Percentiles rank a stretch among this genome's conserved stretches.
These are phyloP conservation scores for Micromesistius poutassou DNA, from an alignment of 2,797 vertebrate genomes.

Conservation along the genomic window DNA sequence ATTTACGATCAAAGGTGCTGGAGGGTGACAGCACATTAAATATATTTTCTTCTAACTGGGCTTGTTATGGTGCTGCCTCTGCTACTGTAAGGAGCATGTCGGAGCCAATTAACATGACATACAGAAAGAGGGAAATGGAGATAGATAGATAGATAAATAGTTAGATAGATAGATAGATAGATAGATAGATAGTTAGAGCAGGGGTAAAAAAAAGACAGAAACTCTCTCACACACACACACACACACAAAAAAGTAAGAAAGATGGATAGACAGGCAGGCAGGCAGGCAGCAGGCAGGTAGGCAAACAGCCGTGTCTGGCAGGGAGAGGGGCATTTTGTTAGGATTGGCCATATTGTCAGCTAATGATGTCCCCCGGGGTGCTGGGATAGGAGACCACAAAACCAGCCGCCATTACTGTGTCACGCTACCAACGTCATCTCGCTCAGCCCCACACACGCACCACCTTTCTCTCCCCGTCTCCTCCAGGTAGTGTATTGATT, in stretches of 20 bases:
- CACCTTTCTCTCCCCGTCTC: slow-evolving; percentile 39
- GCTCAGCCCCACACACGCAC: slow-evolving; percentile 15
- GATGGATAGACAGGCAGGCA: slow-evolving; percentile 49
- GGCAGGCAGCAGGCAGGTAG: slow-evolving; percentile 40
- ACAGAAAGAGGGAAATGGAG: neutral
- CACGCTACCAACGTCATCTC: slow-evolving; percentile 63
- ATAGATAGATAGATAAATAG: too few species aligned
- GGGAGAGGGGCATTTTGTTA: slow-evolving; percentile 64
- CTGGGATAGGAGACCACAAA: slow-evolving; percentile 61
- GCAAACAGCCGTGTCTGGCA: slow-evolving; percentile 61
- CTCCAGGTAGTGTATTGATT: slow-evolving; percentile 63
- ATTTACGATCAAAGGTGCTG: neutral
- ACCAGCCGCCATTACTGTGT: slow-evolving; percentile 68
- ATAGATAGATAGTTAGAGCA: too few species aligned
- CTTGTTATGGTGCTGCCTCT: neutral
- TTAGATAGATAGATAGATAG: too few species aligned
- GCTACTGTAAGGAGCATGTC: neutral
- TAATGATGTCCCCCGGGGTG: slow-evolving; percentile 73
- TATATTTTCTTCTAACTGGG: slow-evolving; percentile 13
- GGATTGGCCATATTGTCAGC: slow-evolving; percentile 75
- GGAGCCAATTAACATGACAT: neutral
- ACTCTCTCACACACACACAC: too few species aligned
- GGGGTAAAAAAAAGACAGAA: too few species aligned
- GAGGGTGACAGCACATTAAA: slow-evolving; percentile 18
- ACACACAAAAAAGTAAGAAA: slow-evolving; percentile 24